Evolutionary conservation across 2,797 vertebrate genomes (phyloP).

Genomic region (Halcyon chelicuti): DNA sequence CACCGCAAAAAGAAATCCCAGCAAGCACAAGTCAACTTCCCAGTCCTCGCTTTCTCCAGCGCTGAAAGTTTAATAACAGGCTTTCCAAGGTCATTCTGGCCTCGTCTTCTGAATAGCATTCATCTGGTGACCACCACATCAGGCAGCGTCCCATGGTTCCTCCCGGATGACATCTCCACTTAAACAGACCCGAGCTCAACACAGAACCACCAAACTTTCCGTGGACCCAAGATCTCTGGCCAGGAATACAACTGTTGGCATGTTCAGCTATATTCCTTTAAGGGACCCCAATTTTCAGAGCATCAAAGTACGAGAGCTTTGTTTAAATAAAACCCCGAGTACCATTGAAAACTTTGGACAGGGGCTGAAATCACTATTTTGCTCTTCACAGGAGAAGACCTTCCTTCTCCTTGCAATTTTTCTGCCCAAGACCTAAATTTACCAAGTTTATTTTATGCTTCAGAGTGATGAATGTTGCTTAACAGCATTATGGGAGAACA

Average conservation of each 20-base stretch:
- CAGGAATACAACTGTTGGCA: neutral
- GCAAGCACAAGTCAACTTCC: neutral
- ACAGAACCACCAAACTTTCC: neutral
- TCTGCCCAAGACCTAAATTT: neutral
- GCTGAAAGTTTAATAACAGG: neutral
- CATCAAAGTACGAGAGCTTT: accelerated
- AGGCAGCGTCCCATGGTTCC: neutral
- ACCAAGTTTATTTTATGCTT: neutral
- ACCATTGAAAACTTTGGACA: neutral
- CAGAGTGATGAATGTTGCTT: neutral
- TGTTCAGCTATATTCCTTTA: neutral
- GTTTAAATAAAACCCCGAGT: neutral
- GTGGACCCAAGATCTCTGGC: neutral
- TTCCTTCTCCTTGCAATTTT: neutral
- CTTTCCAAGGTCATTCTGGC: neutral
- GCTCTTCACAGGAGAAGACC: neutral
- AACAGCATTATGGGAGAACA: neutral
- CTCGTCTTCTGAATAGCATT: accelerated
- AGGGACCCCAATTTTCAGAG: neutral
- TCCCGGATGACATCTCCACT: neutral
- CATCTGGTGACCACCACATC: neutral
- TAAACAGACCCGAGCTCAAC: neutral
- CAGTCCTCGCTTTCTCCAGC: neutral
- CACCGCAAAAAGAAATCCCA: neutral
- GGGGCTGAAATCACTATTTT: neutral